phyloP scores from a whole-genome alignment of 1,140 invertebrate genomes.

The Steinernema khuongi region DNA sequence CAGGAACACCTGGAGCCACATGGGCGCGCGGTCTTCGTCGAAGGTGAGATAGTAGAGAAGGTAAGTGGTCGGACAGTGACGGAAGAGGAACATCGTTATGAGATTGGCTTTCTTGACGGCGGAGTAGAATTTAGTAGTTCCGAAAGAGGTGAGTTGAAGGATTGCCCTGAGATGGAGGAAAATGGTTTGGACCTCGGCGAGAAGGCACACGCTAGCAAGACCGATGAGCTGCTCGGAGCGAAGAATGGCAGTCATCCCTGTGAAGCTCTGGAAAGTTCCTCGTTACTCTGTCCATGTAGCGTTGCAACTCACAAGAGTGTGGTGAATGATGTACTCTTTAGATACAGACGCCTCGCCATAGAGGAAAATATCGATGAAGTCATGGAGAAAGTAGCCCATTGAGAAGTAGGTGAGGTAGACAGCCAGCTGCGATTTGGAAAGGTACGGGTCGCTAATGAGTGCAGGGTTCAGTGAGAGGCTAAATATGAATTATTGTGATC shows the following conservation, averaged over 20 bases:
- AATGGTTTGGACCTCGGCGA: background rate
- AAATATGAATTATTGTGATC: no score
- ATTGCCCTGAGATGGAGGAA: background rate
- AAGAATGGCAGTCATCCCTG: background rate
- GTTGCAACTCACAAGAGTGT: background rate
- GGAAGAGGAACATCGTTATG: background rate
- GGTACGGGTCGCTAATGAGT: background rate
- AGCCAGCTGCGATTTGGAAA: background rate
- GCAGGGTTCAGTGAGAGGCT: background rate
- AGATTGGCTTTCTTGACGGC: background rate
- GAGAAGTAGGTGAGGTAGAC: background rate
- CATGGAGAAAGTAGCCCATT: background rate
- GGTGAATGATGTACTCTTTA: conserved; percentile 5
- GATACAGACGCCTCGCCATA: background rate
- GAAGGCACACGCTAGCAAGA: background rate
- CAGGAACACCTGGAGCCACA: background rate
- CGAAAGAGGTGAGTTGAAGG: background rate
- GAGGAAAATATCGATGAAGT: background rate
- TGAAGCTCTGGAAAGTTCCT: background rate
- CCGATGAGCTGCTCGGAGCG: background rate
- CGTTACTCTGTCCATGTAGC: background rate
- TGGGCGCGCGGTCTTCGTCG: background rate
- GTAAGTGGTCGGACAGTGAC: background rate
- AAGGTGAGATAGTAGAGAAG: background rate
- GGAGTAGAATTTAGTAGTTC: background rate